Conservation (phyloP, 2,113 vertebrate species). For the Brachypteracias leptosomus region DNA sequence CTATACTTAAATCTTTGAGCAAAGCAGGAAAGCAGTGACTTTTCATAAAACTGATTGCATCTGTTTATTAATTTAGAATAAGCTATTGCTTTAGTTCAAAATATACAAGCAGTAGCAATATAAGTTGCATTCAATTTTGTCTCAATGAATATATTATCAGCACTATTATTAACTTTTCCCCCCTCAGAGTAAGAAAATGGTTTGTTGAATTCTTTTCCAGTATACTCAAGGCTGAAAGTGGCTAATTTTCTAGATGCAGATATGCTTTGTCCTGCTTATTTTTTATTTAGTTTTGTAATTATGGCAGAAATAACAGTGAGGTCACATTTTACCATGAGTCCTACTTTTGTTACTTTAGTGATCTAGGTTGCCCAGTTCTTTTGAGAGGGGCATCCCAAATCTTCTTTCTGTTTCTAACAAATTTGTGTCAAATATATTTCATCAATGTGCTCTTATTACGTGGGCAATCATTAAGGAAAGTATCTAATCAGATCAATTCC, state of each 20-base stretch:
- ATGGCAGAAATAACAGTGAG: background rate
- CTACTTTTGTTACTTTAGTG: background rate
- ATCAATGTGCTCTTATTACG: background rate
- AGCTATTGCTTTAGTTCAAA: slow-evolving; percentile 10
- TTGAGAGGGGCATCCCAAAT: background rate
- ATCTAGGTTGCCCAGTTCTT: background rate
- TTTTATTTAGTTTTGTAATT: background rate
- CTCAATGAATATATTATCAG: slow-evolving; percentile 40
- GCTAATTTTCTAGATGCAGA: background rate
- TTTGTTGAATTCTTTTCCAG: slow-evolving; percentile 6
- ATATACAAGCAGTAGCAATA: background rate
- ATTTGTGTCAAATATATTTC: background rate
- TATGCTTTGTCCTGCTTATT: background rate
- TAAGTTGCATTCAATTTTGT: slow-evolving; percentile 36
- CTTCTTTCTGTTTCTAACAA: background rate
- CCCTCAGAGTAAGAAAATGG: background rate
- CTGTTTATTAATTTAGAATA: slow-evolving; percentile 42
- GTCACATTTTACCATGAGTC: background rate
- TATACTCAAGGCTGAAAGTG: background rate
- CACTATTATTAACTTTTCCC: background rate
- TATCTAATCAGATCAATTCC: background rate
- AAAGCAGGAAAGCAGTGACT: slow-evolving; percentile 16
- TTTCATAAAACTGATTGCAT: slow-evolving; percentile 51
- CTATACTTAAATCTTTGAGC: slow-evolving; percentile 27
- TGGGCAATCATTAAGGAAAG: background rate